Conservation (phyloP, 2,113 vertebrate species). For the Chloroceryle aenea region DNA sequence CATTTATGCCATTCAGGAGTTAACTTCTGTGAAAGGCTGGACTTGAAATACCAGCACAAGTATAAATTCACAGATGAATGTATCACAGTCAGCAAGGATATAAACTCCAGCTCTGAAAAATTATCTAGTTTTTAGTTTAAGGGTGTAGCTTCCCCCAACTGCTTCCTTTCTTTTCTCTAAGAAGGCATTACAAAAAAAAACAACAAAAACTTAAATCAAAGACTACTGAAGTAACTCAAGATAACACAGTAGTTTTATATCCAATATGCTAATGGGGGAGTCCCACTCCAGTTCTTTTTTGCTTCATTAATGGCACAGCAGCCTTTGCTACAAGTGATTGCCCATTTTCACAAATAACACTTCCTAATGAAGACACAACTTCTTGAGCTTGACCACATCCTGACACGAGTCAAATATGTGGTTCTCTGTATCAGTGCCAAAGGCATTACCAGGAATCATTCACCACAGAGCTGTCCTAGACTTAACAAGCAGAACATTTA, state of each 20-base stretch:
- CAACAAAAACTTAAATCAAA: neutral
- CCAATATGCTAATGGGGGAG: neutral
- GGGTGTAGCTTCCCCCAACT: constrained; percentile 43
- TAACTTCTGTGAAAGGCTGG: neutral
- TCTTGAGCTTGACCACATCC: neutral
- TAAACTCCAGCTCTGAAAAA: neutral
- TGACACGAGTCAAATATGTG: neutral
- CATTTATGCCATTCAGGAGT: neutral
- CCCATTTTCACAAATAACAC: neutral
- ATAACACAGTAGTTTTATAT: neutral
- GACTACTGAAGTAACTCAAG: neutral
- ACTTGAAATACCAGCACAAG: neutral
- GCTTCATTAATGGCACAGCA: neutral
- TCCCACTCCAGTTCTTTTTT: neutral
- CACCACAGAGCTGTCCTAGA: neutral
- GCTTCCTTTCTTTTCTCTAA: constrained; percentile 25
- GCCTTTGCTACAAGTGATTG: neutral
- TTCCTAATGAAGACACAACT: neutral
- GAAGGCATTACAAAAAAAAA: neutral
- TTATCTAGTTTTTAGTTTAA: constrained; percentile 23
- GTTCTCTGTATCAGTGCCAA: neutral
- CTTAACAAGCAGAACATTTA: neutral
- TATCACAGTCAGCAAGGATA: neutral
- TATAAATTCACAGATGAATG: neutral
- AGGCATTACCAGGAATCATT: neutral